Percentiles rank a stretch among this genome's conserved stretches.
Evolutionary conservation across 2,888 invertebrate species (phyloP).

Genomic region (Nebria brevicollis): DNA sequence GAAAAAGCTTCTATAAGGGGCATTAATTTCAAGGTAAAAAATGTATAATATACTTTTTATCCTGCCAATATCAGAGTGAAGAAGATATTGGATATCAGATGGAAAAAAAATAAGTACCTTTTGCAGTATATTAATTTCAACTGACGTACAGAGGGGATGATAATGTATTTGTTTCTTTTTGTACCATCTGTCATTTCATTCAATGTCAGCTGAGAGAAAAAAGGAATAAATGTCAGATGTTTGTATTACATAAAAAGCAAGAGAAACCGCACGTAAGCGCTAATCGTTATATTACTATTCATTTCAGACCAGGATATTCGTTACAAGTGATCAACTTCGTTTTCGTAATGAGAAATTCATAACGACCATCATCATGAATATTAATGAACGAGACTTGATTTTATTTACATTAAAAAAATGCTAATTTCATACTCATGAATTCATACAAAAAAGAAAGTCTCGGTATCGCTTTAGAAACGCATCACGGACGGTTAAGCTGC

Average conservation of each 20-base stretch:
- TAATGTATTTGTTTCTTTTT: slow-evolving; percentile 22
- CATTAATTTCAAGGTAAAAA: background rate
- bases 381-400: slow-evolving; percentile 43
- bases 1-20: background rate
- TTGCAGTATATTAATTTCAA: slow-evolving; percentile 16
- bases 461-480: background rate
- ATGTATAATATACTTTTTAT: background rate
- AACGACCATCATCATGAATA: slow-evolving; percentile 38
- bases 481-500: background rate
- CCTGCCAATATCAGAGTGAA: background rate
- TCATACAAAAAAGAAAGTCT: background rate
- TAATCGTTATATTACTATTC: slow-evolving; percentile 28
- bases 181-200: slow-evolving; percentile 4
- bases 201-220: background rate
- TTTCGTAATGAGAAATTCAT: slow-evolving; percentile 40
- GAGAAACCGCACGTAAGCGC: background rate
- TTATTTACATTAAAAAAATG: slow-evolving; percentile 41
- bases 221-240: slow-evolving; percentile 1
- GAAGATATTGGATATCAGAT: background rate
- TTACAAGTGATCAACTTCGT: slow-evolving; percentile 18
- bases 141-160: slow-evolving; percentile 9
- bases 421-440: background rate
- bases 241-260: background rate
- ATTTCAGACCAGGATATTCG: slow-evolving; percentile 30
- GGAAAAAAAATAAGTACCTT: background rate